Conservation (phyloP, 2,113 vertebrate species). For the Oreochromis niloticus region DNA sequence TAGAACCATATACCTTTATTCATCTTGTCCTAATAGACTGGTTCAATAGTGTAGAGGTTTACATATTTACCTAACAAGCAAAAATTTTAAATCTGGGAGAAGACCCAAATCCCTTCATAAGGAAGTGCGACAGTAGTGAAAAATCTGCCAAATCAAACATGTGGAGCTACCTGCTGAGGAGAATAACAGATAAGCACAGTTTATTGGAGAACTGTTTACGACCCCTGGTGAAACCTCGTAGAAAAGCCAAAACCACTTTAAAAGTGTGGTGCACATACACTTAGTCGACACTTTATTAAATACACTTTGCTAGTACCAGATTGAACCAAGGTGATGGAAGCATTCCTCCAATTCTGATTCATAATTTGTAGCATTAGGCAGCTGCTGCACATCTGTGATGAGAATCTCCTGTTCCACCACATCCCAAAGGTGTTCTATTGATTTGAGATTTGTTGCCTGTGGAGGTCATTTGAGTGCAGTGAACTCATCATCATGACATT, state of each 20-base stretch:
- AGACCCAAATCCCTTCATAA: background rate
- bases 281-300: background rate
- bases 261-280: background rate
- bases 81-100: background rate
- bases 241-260: background rate
- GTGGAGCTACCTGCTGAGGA: background rate
- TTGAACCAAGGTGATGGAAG: background rate
- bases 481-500: background rate
- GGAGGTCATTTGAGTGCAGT: background rate
- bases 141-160: background rate
- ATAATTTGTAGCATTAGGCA: background rate
- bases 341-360: background rate
- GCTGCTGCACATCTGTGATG: background rate
- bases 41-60: background rate
- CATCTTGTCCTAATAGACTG: background rate
- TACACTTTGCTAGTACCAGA: background rate
- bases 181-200: background rate
- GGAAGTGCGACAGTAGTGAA: background rate
- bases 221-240: background rate
- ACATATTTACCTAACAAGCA: background rate
- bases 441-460: background rate
- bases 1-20: background rate
- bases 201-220: background rate
- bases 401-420: background rate
- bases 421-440: background rate